These are phyloP conservation scores for Diadema setosum DNA, from an alignment of 35 echinoderm and acorn worm species.

Conservation along the genomic window DNA sequence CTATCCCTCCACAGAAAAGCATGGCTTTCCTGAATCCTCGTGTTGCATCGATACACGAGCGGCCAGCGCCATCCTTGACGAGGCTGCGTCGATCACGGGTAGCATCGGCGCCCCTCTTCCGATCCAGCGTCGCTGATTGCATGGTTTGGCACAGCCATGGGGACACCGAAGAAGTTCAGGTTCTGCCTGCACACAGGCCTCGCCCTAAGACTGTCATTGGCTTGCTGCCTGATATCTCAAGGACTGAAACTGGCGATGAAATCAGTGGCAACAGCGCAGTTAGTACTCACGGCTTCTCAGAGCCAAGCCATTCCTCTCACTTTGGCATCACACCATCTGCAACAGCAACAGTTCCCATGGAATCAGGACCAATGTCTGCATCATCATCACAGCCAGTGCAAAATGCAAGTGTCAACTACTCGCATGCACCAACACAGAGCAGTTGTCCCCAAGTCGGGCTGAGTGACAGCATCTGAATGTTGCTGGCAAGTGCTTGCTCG, in stretches of 20 bases:
- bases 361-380: background rate
- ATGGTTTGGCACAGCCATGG: constrained; percentile 67
- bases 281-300: no score
- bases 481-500: no score
- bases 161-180: background rate
- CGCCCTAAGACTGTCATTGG: constrained; percentile 81
- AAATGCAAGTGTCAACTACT: background rate
- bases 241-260: background rate
- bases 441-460: background rate
- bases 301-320: background rate
- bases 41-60: constrained; percentile 74
- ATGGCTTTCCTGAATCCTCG: constrained; percentile 69
- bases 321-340: constrained; percentile 1
- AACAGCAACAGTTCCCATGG: constrained; percentile 11
- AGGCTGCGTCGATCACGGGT: constrained; percentile 35
- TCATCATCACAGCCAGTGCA: background rate
- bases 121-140: constrained; percentile 77
- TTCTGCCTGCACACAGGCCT: background rate
- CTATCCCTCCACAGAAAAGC: constrained; percentile 51
- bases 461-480: background rate
- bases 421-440: background rate
- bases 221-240: constrained; percentile 27
- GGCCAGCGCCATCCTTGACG: constrained; percentile 34
- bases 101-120: constrained; percentile 58
- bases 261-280: no score